Conservation (phyloP, 2,888 invertebrate genomes). For the Ryuthela nishihirai region DNA sequence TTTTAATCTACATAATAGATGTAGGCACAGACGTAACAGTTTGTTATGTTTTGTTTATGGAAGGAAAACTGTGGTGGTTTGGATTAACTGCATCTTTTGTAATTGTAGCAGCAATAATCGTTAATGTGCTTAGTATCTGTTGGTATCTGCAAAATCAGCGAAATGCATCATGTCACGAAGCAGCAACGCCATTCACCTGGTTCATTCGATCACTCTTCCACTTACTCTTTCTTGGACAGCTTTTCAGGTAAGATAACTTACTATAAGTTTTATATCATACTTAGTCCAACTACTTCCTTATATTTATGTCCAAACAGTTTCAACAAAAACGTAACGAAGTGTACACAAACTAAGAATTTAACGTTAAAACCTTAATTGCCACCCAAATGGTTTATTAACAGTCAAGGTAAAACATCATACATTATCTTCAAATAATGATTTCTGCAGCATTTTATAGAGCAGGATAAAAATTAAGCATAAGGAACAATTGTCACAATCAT, state of each 20-base stretch:
- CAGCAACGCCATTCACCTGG: conserved; percentile 36
- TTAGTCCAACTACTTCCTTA: neutral
- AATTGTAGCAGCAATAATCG: conserved; percentile 37
- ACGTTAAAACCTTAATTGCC: too few relatives aligned
- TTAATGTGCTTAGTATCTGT: conserved; percentile 39
- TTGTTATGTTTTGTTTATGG: conserved; percentile 34
- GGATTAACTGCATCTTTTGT: conserved; percentile 34
- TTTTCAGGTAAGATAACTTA: conserved; percentile 38
- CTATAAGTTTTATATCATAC: neutral
- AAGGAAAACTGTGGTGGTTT: conserved; percentile 26
- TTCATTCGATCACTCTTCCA: conserved; percentile 37
- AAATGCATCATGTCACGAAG: conserved; percentile 5
- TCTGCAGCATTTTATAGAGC: too few relatives aligned
- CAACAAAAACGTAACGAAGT: neutral
- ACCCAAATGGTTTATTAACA: too few relatives aligned
- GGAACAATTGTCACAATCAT: too few relatives aligned
- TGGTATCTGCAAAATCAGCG: conserved; percentile 38
- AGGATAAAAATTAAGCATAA: too few relatives aligned
- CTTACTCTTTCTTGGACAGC: conserved; percentile 36
- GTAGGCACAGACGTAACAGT: conserved; percentile 29
- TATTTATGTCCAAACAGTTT: neutral
- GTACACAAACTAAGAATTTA: too few relatives aligned
- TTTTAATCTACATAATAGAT: conserved; percentile 24
- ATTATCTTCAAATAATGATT: too few relatives aligned
- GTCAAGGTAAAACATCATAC: too few relatives aligned